Evolutionary conservation across 2,888 invertebrate species (phyloP).

Genomic region (Orthosia gothica): DNA sequence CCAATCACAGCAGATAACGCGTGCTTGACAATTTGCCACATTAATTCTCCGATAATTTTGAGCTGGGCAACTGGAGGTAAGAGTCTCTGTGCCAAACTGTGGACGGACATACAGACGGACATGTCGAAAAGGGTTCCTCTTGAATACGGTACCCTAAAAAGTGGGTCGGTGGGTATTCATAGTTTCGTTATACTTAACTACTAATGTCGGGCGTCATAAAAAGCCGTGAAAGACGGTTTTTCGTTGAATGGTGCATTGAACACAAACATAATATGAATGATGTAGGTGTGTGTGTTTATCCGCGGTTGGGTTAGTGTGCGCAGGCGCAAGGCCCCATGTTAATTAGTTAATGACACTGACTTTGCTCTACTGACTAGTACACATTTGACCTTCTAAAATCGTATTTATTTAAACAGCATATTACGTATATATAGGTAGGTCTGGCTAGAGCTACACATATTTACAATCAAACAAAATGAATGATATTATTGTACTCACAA

Average conservation of each 20-base stretch:
- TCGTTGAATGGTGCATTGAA: conserved; percentile 37
- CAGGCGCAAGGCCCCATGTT: conserved; percentile 60
- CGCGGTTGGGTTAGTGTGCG: conserved; percentile 25
- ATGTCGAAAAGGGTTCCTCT: no score
- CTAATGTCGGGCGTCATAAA: conserved; percentile 43
- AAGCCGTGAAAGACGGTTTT: conserved; percentile 41
- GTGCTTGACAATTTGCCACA: no score
- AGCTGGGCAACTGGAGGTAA: no score
- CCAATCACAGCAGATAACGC: no score
- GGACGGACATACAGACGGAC: no score
- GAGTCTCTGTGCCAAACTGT: no score
- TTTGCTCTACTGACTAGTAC: conserved; percentile 66
- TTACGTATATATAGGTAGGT: conserved; percentile 27
- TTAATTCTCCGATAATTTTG: no score
- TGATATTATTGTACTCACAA: no score
- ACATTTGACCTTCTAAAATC: conserved; percentile 65
- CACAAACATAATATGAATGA: conserved; percentile 43
- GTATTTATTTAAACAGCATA: conserved; percentile 56
- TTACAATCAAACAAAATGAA: no score
- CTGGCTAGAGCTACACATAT: neutral
- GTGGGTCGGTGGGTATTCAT: conserved; percentile 53
- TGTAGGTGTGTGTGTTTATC: conserved; percentile 25
- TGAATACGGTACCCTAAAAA: conserved; percentile 5
- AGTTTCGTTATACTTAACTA: conserved; percentile 49
- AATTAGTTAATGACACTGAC: conserved; percentile 79